Percentiles rank a stretch among this genome's conserved stretches.
These are phyloP conservation scores for Penaeus japonicus DNA, from an alignment of 1,140 invertebrate genomes.

Conservation along the genomic window DNA sequence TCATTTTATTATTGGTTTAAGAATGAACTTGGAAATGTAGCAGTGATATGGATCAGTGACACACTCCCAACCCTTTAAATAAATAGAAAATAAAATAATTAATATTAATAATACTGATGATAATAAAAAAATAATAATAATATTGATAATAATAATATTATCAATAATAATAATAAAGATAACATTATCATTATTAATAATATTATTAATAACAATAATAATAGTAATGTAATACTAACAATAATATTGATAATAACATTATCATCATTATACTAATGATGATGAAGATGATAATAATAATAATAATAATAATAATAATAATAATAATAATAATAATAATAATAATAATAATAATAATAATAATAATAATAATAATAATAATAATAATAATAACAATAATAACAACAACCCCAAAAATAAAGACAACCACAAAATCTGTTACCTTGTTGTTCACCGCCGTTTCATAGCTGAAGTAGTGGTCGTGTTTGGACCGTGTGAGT, in stretches of 20 bases:
- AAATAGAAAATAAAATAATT: too few species aligned
- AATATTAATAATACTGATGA: too few species aligned
- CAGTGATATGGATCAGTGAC: too few species aligned
- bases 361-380: background rate
- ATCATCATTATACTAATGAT: background rate
- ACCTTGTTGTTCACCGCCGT: conserved; percentile 74
- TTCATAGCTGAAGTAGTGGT: conserved; percentile 83
- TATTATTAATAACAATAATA: conserved; percentile 16
- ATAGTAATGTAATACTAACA: background rate
- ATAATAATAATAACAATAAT: too few species aligned
- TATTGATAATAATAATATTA: too few species aligned
- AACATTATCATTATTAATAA: conserved; percentile 27
- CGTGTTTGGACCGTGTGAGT: conserved; percentile 74
- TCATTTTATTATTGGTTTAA: too few species aligned
- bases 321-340: background rate
- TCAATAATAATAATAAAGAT: background rate
- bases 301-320: background rate
- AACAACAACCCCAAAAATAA: too few species aligned
- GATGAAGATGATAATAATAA: conserved; percentile 26
- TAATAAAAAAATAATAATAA: too few species aligned
- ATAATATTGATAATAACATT: too few species aligned
- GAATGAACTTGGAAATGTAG: too few species aligned
- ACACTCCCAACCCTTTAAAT: too few species aligned
- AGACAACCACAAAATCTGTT: background rate
- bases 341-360: background rate